A percentile compares a stretch with the other conserved stretches of the same genome.
These are phyloP conservation scores for Chanos chanos DNA, from an alignment of 2,797 vertebrate species.

Conservation along the genomic window DNA sequence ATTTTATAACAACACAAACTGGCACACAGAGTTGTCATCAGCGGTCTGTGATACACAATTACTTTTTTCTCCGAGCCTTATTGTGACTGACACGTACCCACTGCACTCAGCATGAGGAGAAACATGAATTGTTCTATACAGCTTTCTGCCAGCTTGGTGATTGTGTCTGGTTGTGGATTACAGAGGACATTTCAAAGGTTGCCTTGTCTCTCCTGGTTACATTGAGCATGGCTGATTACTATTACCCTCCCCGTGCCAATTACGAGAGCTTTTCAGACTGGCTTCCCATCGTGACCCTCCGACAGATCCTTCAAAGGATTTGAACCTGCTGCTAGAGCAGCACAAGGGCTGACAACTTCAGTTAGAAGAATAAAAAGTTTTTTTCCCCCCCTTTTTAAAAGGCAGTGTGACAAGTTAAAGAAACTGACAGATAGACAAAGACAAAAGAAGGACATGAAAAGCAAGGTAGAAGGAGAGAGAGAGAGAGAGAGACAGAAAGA, in stretches of 20 bases:
- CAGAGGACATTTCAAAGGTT: constrained; percentile 62
- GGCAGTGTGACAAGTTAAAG: constrained; percentile 1
- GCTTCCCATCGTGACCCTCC: constrained; percentile 32
- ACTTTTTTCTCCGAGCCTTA: no score
- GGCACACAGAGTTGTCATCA: no score
- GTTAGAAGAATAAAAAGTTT: constrained; percentile 3
- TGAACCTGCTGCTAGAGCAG: constrained; percentile 33
- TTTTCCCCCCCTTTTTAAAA: no score
- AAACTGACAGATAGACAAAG: constrained; percentile 10
- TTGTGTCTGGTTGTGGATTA: constrained; percentile 50
- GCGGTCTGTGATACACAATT: no score
- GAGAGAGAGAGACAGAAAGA: neutral
- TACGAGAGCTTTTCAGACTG: constrained; percentile 43
- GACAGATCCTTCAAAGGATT: constrained; percentile 39
- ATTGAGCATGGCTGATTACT: constrained; percentile 46
- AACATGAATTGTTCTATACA: constrained; percentile 28
- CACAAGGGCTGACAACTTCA: constrained; percentile 20
- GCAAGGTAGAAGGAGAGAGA: neutral
- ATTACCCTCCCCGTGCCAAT: constrained; percentile 44
- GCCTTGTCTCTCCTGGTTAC: constrained; percentile 54
- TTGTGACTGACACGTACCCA: no score
- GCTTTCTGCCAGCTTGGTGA: constrained; percentile 32
- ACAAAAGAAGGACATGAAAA: constrained; percentile 9
- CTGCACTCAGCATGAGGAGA: constrained; percentile 35
- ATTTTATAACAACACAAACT: no score